Conservation (phyloP, 2,797 vertebrate genomes). For the Tokudaia muenninki region DNA sequence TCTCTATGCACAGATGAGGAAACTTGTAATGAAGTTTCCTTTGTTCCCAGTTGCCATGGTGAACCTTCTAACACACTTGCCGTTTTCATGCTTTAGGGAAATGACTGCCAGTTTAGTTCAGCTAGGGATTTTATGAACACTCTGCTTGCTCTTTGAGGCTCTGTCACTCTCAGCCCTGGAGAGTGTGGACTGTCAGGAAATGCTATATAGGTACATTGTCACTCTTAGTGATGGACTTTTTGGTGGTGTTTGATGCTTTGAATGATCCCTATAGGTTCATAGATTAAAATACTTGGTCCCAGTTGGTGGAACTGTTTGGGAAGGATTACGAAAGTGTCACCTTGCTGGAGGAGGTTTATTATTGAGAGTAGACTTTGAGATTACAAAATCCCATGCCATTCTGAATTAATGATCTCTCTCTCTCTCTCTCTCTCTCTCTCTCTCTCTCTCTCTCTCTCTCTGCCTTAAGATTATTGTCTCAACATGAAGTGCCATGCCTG, state of each 20-base stretch:
- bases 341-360: neutral
- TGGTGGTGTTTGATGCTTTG: neutral
- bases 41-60: neutral
- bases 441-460: neutral
- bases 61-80: neutral
- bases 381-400: neutral
- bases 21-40: neutral
- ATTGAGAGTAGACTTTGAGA: neutral
- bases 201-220: neutral
- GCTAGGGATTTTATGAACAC: neutral
- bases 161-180: neutral
- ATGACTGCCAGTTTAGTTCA: neutral
- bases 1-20: neutral
- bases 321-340: neutral
- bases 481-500: neutral
- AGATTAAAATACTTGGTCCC: neutral
- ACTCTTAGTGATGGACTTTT: neutral
- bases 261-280: neutral
- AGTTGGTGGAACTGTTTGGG: neutral
- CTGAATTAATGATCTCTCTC: too few relatives aligned
- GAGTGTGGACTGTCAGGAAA: neutral
- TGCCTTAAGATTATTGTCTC: neutral
- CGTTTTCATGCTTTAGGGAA: neutral
- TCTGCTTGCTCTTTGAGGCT: neutral
- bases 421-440: neutral